Base-by-base conservation (phyloP, 2,797 vertebrate genomes). In the Lepilemur ruficaudatus region DNA sequence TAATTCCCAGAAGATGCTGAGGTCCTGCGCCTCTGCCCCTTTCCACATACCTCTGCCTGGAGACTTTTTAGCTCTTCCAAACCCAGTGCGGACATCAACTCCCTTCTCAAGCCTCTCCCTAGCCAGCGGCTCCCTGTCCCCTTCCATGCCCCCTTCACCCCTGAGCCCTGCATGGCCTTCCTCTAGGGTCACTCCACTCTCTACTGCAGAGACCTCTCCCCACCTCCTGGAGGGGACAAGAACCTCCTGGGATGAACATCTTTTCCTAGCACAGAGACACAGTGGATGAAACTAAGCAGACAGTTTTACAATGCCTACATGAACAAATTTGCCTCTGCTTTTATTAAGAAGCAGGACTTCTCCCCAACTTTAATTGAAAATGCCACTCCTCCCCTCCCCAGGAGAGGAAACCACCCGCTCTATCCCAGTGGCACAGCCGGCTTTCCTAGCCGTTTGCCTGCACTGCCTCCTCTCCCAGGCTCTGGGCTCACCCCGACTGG, bases 221-320 rank as follows among this genome's bases (percentile, higher is more conserved):
- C 9, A 35, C 2, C 12, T 82, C 17, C 23, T 14, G 17, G 72
- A 69, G n/a, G 38, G 79, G 32, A 59, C 25, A 61, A 8, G 63
- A 55, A 50, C 25, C 6, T 69, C 41, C 73, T 14, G 41, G 67
- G 28, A 38, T 4, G 11, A 52, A 50, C 48, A 22, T 20, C 35
- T 48, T 32, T 22, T 83, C 82, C 30, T 30, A 50, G 28, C 52
- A 35, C 15, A 30, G 48, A 1, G n/a, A 15, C 0, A 7, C 4
- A 22, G 15, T 23, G 32, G 28, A 32, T 10, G 52, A 48, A 70
- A 82, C 5, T 22, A 11, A 79, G 69, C 50, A 90, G 55, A 18
- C 1, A 2, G 43, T 25, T 93, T 59, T 4, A 73, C 35, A 7
- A 38, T 0, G 7, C 63, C 11, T 2, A n/a, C 0, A 35, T 5